phyloP scores from a whole-genome alignment of 2,113 vertebrate genomes.

The Alethe diademata region DNA sequence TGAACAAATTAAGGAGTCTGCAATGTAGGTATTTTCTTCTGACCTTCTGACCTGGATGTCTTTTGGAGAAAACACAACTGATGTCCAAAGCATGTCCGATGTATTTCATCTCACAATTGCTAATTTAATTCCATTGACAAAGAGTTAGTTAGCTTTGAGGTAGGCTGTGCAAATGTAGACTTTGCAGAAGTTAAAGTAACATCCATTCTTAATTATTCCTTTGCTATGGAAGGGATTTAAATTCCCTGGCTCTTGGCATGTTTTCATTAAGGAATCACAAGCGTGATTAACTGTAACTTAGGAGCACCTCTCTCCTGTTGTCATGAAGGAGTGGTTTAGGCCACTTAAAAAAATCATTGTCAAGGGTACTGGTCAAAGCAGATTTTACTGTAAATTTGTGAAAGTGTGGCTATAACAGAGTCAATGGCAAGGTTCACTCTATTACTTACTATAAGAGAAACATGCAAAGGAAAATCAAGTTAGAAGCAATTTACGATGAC shows the following conservation, averaged over 20 bases:
- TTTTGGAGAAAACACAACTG: background rate
- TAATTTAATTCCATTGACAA: background rate
- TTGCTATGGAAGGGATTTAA: background rate
- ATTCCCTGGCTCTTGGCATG: background rate
- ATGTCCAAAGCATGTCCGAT: background rate
- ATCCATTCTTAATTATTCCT: background rate
- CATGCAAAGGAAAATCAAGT: background rate
- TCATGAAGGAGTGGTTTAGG: background rate
- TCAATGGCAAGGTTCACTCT: background rate
- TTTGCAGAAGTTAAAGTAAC: background rate
- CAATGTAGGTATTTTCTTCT: background rate
- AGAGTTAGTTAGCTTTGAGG: background rate
- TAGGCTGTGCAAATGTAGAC: background rate
- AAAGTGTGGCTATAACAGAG: background rate
- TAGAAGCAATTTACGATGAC: background rate
- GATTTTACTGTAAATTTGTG: background rate
- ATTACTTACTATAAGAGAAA: background rate
- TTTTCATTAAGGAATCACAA: background rate
- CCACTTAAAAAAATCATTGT: background rate
- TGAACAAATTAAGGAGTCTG: background rate
- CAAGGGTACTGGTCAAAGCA: background rate
- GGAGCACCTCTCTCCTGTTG: background rate
- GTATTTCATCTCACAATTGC: background rate
- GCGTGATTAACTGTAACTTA: background rate
- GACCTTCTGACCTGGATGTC: background rate